A percentile compares a stretch with the other conserved stretches of the same genome.
phyloP scores from a whole-genome alignment of 2,888 invertebrate species.

The Drosophila austrosaltans region DNA sequence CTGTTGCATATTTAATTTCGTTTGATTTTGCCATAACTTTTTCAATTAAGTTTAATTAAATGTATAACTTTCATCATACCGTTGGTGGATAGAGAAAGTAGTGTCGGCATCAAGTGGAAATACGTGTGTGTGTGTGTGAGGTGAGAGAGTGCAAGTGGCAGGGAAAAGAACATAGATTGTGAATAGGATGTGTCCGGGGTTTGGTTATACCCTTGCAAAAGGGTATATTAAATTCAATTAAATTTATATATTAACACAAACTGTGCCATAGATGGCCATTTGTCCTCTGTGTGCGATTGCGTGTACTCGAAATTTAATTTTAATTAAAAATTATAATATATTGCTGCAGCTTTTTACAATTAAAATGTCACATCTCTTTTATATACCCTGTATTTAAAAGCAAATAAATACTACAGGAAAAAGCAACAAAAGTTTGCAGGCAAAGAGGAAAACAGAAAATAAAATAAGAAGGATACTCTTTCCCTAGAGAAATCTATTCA shows the following conservation, averaged over 20 bases:
- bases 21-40: constrained; percentile 74
- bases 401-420: too few relatives aligned
- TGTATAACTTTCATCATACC: constrained; percentile 47
- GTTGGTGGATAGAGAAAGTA: neutral
- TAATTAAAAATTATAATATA: neutral
- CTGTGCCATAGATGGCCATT: neutral
- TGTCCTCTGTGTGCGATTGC: too few relatives aligned
- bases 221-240: constrained; percentile 8
- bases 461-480: too few relatives aligned
- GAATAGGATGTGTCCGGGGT: neutral
- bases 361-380: too few relatives aligned
- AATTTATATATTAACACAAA: neutral
- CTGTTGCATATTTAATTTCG: constrained; percentile 72
- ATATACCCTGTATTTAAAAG: too few relatives aligned
- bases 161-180: neutral
- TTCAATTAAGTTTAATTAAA: constrained; percentile 75
- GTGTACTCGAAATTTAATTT: neutral
- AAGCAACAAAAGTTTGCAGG: too few relatives aligned
- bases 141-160: neutral
- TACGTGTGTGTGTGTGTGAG: neutral
- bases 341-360: too few relatives aligned
- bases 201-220: constrained; percentile 4
- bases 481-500: too few relatives aligned
- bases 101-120: neutral
- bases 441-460: too few relatives aligned